These are phyloP conservation scores for Hippocampus abdominalis DNA, from an alignment of 2,113 vertebrate genomes.

Conservation along the genomic window DNA sequence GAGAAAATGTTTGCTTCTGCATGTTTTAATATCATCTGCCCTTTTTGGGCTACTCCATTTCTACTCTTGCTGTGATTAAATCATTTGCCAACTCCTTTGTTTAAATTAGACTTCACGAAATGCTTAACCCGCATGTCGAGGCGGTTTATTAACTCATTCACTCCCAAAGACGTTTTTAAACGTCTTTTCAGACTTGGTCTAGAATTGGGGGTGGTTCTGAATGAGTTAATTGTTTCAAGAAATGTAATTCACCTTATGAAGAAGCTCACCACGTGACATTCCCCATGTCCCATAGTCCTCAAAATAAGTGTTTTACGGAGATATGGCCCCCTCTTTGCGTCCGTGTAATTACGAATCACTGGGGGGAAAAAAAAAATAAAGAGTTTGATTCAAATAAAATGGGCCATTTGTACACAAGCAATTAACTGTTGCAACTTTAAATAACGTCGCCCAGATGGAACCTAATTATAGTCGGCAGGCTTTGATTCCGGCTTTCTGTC, in stretches of 20 bases:
- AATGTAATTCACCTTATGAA: constrained; percentile 33
- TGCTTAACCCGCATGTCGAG: constrained; percentile 51
- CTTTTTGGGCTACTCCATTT: constrained; percentile 38
- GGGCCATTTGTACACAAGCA: constrained; percentile 77
- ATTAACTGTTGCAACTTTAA: constrained; percentile 75
- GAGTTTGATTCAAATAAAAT: constrained; percentile 75
- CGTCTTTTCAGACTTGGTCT: too few species aligned
- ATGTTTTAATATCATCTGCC: constrained; percentile 33
- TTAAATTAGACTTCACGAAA: constrained; percentile 54
- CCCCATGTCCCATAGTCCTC: constrained; percentile 38
- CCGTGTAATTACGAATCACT: constrained; percentile 71
- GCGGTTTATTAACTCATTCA: constrained; percentile 49
- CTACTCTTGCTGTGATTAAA: constrained; percentile 26
- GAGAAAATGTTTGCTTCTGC: constrained; percentile 54
- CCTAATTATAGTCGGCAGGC: constrained; percentile 75
- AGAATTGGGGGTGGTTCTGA: too few species aligned
- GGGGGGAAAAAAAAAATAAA: constrained; percentile 65
- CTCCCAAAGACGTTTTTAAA: too few species aligned
- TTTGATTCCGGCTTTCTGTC: constrained; percentile 71
- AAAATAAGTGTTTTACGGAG: constrained; percentile 57
- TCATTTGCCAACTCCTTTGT: constrained; percentile 49
- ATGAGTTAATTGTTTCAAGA: constrained; percentile 53
- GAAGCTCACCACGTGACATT: constrained; percentile 43
- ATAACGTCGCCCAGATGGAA: constrained; percentile 77
- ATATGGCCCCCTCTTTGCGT: constrained; percentile 59